These are phyloP conservation scores for Pluvianellus socialis DNA, from an alignment of 2,113 vertebrate species.

Conservation along the genomic window DNA sequence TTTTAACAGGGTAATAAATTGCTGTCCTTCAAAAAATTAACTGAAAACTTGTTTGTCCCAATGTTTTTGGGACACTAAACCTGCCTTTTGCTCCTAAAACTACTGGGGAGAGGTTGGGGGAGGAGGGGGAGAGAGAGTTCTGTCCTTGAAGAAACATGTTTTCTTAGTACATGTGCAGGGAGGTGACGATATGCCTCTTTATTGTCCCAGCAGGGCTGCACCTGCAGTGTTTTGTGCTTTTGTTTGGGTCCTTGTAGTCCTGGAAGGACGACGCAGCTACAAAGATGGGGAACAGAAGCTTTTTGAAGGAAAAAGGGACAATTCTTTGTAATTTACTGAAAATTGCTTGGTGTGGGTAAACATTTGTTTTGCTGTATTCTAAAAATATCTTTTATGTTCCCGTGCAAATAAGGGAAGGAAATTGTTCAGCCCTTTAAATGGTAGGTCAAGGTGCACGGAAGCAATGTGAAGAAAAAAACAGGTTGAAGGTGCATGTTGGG, in stretches of 20 bases:
- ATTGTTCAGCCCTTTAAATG: slow-evolving; percentile 25
- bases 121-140: background rate
- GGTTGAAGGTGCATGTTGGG: slow-evolving; percentile 18
- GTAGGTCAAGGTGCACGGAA: slow-evolving; percentile 50
- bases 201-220: slow-evolving; percentile 10
- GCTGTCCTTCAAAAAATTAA: background rate
- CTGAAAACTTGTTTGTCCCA: background rate
- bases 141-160: slow-evolving; percentile 33
- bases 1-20: background rate
- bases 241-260: background rate
- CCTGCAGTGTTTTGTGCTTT: background rate
- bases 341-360: background rate
- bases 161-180: background rate
- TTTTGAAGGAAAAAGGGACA: background rate
- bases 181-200: background rate
- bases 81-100: background rate
- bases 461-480: background rate
- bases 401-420: slow-evolving; percentile 11
- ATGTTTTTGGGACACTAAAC: background rate
- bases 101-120: background rate
- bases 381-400: slow-evolving; percentile 28
- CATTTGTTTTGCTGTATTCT: background rate
- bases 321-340: background rate
- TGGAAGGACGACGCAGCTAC: background rate
- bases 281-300: background rate